Evolutionary conservation across 1,140 invertebrate genomes (phyloP), one percentile per base, ranked within the genome.

Genomic region (Belonocnema kinseyi): DNA sequence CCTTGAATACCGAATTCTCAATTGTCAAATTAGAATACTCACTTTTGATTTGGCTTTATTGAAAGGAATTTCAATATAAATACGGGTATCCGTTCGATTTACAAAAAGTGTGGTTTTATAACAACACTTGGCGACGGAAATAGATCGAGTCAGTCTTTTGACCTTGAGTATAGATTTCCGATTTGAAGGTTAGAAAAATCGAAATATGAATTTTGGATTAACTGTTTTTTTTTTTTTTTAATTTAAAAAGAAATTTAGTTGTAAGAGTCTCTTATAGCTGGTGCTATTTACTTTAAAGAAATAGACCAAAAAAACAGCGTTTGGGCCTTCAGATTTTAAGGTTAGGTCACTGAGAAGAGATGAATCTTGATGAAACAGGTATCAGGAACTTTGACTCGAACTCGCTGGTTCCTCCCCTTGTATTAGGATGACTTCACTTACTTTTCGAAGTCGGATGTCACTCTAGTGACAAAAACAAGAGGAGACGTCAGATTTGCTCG

Each of bases 401-500:
- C 10, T 54, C 17, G 16, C 8, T 17, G 53, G 53, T 17, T 54
- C 14, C 3, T 8, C 17, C 19, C 53, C 0, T 7, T 10, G 53
- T 54, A 54, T 17, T 19, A 54, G 11, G 10, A 17, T 14, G 17
- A 17, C 26, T 26, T 26, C 58, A 16, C 11, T 12, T 26, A 26
- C 21, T 58, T 58, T 58, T 76, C 33, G 7, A 46, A 46, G 40
- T 54, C n/a, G 76, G 75, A 52, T 53, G 73, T 50, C 21, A 52
- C 21, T 81, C 78, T 90, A 89, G 83, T 86, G 86, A 80, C 78
- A 81, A 70, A 73, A 84, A 85, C 83, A 87, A 85, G 72, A 75
- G 70, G 77, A 82, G 77, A 89, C 87, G 91, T 94, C 93, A 92
- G 94, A 94, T 91, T 96, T 93, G 85, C 94, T 94, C 78, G 95